These are phyloP conservation scores for Pseudoips prasinana DNA, from an alignment of 2,888 invertebrate genomes.

Conservation along the genomic window DNA sequence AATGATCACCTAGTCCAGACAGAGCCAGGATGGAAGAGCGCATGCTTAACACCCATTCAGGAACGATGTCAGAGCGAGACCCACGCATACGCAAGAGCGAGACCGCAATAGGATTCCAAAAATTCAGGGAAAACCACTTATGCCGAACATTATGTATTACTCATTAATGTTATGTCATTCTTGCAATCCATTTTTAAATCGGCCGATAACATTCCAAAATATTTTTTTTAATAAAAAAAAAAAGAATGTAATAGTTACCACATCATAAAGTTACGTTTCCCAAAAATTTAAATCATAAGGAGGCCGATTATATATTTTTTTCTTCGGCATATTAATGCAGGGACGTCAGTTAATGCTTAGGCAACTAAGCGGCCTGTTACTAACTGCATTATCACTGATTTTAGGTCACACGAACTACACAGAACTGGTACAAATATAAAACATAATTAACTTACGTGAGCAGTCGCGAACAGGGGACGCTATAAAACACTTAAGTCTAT, in stretches of 20 bases:
- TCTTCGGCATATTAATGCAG: no score
- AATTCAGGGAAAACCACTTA: constrained; percentile 55
- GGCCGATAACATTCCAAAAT: constrained; percentile 14
- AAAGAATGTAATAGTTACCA: no score
- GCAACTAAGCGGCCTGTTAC: constrained; percentile 31
- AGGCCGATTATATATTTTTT: no score
- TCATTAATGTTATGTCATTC: constrained; percentile 47
- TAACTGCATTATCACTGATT: constrained; percentile 66
- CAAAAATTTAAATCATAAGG: constrained; percentile 26
- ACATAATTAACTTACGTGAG: constrained; percentile 35
- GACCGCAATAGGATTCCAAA: constrained; percentile 46
- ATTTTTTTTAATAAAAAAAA: constrained; percentile 3
- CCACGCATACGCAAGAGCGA: constrained; percentile 35
- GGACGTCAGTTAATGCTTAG: constrained; percentile 16
- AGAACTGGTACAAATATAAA: constrained; percentile 34
- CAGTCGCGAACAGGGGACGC: constrained; percentile 17
- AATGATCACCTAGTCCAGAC: constrained; percentile 27
- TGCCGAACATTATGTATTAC: constrained; percentile 33
- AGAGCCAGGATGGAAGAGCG: constrained; percentile 39
- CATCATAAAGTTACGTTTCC: neutral
- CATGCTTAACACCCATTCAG: constrained; percentile 70
- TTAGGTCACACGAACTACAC: constrained; percentile 56
- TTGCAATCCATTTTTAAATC: constrained; percentile 25
- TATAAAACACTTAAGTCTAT: constrained; percentile 35
- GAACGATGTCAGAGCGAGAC: constrained; percentile 52